Evolutionary conservation across 2,888 invertebrate genomes (phyloP).

Genomic region (Fragum sueziense): DNA sequence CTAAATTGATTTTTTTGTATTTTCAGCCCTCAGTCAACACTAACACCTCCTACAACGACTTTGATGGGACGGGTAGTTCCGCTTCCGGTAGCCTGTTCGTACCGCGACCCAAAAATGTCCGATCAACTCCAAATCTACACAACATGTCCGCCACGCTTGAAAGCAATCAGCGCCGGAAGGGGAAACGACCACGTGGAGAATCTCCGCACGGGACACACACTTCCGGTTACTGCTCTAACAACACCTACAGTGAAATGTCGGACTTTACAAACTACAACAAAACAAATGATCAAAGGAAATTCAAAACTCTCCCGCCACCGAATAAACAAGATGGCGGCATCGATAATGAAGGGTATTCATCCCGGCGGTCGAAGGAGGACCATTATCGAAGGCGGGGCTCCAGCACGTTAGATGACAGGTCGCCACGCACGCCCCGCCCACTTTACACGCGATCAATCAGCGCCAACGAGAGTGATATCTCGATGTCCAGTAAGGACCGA

Average conservation of each 20-base stretch:
- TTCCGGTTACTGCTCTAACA: slow-evolving; percentile 64
- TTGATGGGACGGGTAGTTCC: slow-evolving; percentile 46
- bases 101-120: slow-evolving; percentile 40
- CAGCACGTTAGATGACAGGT: slow-evolving; percentile 13
- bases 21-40: slow-evolving; percentile 53
- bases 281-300: slow-evolving; percentile 4
- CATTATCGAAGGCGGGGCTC: not conserved
- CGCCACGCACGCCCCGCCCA: slow-evolving; percentile 32
- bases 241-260: slow-evolving; percentile 66
- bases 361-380: not conserved
- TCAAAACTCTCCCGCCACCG: not conserved
- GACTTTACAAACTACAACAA: slow-evolving; percentile 47
- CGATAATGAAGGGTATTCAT: not conserved
- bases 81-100: slow-evolving; percentile 44
- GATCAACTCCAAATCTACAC: slow-evolving; percentile 26
- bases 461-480: slow-evolving; percentile 54
- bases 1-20: slow-evolving; percentile 4
- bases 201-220: slow-evolving; percentile 46
- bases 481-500: slow-evolving; percentile 36
- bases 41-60: slow-evolving; percentile 51
- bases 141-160: slow-evolving; percentile 36
- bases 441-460: slow-evolving; percentile 30
- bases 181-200: slow-evolving; percentile 38
- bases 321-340: not conserved
- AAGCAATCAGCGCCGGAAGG: slow-evolving; percentile 48